Conservation (phyloP, 2,888 invertebrate genomes). For the Pollenia labialis region DNA sequence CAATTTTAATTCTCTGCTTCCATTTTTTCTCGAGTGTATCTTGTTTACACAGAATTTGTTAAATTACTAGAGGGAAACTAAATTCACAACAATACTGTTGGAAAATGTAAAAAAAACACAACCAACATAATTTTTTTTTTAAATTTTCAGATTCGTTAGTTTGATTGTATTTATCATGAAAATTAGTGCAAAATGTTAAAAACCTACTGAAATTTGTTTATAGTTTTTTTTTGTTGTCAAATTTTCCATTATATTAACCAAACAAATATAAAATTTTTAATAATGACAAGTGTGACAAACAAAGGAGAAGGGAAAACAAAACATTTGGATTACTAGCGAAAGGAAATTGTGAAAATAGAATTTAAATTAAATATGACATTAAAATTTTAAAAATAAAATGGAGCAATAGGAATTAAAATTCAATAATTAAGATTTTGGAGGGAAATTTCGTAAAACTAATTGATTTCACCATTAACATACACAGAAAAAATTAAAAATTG, state of each 20-base stretch:
- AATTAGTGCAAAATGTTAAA: slow-evolving; percentile 57
- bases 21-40: slow-evolving; percentile 28
- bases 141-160: slow-evolving; percentile 81
- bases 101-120: slow-evolving; percentile 33
- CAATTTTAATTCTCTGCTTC: too few relatives aligned
- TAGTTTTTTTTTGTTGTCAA: not conserved
- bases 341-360: not conserved
- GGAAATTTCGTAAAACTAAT: too few relatives aligned
- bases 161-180: slow-evolving; percentile 78
- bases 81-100: slow-evolving; percentile 19
- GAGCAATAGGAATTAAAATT: not conserved
- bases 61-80: slow-evolving; percentile 50
- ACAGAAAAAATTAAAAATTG: too few relatives aligned
- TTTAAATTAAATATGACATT: not conserved
- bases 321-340: not conserved
- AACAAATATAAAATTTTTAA: slow-evolving; percentile 16
- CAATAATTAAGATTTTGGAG: not conserved
- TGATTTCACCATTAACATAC: too few relatives aligned
- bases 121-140: slow-evolving; percentile 75
- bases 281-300: slow-evolving; percentile 25
- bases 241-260: slow-evolving; percentile 3
- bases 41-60: slow-evolving; percentile 62
- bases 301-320: not conserved
- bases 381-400: not conserved
- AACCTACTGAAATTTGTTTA: slow-evolving; percentile 14